Conservation (phyloP, 2,888 invertebrate genomes). For the Clistopyga incitator region DNA sequence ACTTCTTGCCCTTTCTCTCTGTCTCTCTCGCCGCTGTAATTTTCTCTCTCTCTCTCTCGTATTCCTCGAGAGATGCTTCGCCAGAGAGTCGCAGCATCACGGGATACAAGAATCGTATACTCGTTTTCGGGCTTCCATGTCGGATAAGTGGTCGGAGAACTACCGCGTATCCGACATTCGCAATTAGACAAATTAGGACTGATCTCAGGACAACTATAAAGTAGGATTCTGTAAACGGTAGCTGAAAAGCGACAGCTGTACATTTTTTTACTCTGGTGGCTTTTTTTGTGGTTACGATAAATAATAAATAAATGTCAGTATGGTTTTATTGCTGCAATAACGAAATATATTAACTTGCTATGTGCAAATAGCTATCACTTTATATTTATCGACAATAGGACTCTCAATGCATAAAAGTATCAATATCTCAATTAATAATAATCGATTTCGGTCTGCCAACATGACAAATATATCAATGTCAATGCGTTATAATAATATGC, state of each 20-base stretch:
- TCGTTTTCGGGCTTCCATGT: slow-evolving; percentile 5
- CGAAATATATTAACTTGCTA: too few species aligned
- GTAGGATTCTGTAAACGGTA: too few species aligned
- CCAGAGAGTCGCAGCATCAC: not conserved
- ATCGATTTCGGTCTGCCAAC: not conserved
- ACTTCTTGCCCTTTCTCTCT: slow-evolving; percentile 36
- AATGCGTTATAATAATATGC: not conserved
- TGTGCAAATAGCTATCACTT: too few species aligned
- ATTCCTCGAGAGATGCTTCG: slow-evolving; percentile 6
- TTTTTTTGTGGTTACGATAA: too few species aligned
- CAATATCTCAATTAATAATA: not conserved
- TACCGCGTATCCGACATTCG: not conserved
- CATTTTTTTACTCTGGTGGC: too few species aligned
- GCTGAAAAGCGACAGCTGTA: too few species aligned
- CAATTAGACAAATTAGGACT: too few species aligned
- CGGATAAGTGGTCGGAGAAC: not conserved
- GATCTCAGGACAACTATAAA: too few species aligned
- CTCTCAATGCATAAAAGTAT: too few species aligned
- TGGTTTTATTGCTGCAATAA: too few species aligned
- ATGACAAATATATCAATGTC: not conserved
- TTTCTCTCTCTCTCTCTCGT: not conserved
- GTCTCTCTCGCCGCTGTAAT: not conserved
- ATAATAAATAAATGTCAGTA: too few species aligned
- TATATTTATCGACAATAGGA: too few species aligned
- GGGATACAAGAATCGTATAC: not conserved